Percentiles rank a stretch among this genome's conserved stretches.
Conservation (phyloP, 2,113 vertebrate genomes). For the Otus sunia region DNA sequence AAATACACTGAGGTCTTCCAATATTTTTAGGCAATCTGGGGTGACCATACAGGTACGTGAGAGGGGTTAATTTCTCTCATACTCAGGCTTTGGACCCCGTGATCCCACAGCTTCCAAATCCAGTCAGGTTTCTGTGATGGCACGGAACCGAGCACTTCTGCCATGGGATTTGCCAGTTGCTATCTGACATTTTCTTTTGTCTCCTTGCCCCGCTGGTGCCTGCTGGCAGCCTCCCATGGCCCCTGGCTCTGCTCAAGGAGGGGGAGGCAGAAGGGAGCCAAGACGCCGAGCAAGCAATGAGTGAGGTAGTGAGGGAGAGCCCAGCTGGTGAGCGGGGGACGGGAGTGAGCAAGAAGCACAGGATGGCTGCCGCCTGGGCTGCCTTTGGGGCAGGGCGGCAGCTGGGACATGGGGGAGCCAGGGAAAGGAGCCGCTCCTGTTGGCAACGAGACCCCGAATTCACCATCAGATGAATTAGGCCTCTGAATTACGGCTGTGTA, state of each 20-base stretch:
- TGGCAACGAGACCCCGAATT: neutral
- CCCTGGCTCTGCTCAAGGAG: neutral
- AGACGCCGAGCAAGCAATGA: neutral
- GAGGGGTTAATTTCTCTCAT: neutral
- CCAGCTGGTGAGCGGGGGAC: neutral
- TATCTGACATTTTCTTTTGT: neutral
- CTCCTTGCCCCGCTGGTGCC: neutral
- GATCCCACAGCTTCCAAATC: neutral
- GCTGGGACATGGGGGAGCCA: neutral
- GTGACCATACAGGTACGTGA: rapidly evolving
- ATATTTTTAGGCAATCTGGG: neutral
- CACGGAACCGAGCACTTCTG: neutral
- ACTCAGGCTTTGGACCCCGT: neutral
- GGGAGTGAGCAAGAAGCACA: neutral
- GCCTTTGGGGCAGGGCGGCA: neutral
- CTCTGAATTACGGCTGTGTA: neutral
- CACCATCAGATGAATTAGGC: neutral
- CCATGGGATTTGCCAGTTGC: neutral
- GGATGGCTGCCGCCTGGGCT: neutral
- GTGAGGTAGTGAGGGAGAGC: neutral
- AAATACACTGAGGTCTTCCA: neutral
- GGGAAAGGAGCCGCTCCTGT: neutral
- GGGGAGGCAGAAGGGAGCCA: neutral
- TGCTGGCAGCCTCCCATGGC: neutral
- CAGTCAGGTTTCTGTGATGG: neutral